A percentile compares a stretch with the other conserved stretches of the same genome.
These are phyloP conservation scores for Scolanthus callimorphus DNA, from an alignment of 92 coral and sea anemone genomes.

Conservation along the genomic window DNA sequence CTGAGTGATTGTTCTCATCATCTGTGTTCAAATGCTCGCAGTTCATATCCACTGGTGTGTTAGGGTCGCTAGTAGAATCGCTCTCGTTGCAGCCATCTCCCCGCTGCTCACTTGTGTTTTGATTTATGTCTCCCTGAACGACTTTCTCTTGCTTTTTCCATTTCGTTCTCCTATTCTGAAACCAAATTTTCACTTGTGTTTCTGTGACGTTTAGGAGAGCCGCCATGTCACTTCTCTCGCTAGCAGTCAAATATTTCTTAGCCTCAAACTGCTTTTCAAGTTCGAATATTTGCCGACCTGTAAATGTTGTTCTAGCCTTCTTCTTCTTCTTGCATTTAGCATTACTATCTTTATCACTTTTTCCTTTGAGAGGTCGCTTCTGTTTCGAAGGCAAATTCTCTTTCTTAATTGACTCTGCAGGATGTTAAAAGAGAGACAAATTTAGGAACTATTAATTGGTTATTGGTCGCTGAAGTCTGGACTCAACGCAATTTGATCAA, in stretches of 20 bases:
- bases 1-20: not conserved
- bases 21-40: not conserved
- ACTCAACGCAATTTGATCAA: not conserved
- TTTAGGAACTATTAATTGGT: not conserved
- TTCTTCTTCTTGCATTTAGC: slow-evolving; percentile 82
- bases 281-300: slow-evolving; percentile 98
- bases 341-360: slow-evolving; percentile 50
- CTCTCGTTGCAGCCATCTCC: slow-evolving; percentile 40
- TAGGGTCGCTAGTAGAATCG: slow-evolving; percentile 1
- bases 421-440: not conserved
- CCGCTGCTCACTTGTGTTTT: slow-evolving; percentile 23
- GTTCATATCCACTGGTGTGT: not conserved
- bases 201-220: slow-evolving; percentile 93
- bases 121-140: slow-evolving; percentile 30
- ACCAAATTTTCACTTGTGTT: slow-evolving; percentile 99
- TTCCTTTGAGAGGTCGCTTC: slow-evolving; percentile 25
- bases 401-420: slow-evolving; percentile 36
- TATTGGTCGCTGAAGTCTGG: not conserved
- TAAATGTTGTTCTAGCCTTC: slow-evolving; percentile 99
- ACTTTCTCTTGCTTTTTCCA: slow-evolving; percentile 93
- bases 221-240: slow-evolving; percentile 95
- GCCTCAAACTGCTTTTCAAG: slow-evolving; percentile 96
- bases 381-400: slow-evolving; percentile 11
- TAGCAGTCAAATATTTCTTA: slow-evolving; percentile 91
- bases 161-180: slow-evolving; percentile 96